Percentiles rank a stretch among this genome's conserved stretches.
These are phyloP conservation scores for Trogon melanurus DNA, from an alignment of 2,113 vertebrate species.

Conservation along the genomic window DNA sequence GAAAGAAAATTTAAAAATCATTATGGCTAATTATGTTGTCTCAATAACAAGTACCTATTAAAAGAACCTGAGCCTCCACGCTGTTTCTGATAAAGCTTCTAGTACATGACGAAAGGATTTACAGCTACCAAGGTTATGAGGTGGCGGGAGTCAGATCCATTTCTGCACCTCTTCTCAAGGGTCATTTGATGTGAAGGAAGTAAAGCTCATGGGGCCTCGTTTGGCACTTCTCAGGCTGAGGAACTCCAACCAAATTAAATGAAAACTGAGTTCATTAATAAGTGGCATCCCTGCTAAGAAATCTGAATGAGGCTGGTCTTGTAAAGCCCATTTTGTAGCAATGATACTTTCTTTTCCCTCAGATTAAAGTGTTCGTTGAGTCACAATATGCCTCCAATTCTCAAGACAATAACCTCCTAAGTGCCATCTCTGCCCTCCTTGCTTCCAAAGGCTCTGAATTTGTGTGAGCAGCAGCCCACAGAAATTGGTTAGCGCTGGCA, in stretches of 20 bases:
- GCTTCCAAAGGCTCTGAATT: background rate
- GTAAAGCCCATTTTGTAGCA: background rate
- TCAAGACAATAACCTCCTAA: background rate
- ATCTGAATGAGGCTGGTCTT: background rate
- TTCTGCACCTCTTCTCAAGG: constrained; percentile 57
- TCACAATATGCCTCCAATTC: background rate
- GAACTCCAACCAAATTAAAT: background rate
- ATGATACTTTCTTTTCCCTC: background rate
- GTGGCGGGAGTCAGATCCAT: constrained; percentile 63
- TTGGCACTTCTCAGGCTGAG: background rate
- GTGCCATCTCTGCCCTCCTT: background rate
- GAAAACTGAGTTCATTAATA: background rate
- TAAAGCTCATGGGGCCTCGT: background rate
- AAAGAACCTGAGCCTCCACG: constrained; percentile 48
- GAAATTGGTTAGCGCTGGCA: constrained; percentile 48
- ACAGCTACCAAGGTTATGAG: constrained; percentile 74
- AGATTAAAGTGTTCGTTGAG: background rate
- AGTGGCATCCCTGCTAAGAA: background rate
- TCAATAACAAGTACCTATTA: constrained; percentile 61
- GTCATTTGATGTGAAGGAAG: constrained; percentile 15
- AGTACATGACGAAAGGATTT: constrained; percentile 70
- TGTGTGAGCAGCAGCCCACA: background rate
- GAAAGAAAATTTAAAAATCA: background rate
- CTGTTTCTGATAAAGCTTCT: constrained; percentile 64
- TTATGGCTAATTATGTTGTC: constrained; percentile 54